Evolutionary conservation across 1,140 invertebrate genomes (phyloP).

Genomic region (Neodiprion fabricii): DNA sequence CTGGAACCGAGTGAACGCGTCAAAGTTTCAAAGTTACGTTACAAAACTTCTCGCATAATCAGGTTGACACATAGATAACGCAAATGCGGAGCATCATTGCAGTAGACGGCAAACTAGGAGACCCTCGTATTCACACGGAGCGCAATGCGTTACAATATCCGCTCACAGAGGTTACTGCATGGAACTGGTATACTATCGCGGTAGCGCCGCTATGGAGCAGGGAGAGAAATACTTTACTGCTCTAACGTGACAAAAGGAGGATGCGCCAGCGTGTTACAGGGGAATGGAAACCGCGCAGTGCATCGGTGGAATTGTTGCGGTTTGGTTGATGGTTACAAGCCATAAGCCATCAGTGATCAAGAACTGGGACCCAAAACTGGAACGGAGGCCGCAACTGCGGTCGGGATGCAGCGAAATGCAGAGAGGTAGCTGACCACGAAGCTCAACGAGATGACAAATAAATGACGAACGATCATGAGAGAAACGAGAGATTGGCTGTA

Average conservation of each 20-base stretch:
- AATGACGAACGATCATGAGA: background rate
- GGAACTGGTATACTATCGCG: background rate
- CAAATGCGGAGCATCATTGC: background rate
- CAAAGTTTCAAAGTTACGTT: background rate
- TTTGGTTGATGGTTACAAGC: background rate
- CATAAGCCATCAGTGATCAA: background rate
- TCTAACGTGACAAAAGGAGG: constrained; percentile 1
- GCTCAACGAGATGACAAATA: background rate
- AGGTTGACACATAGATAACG: background rate
- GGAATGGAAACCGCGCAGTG: background rate
- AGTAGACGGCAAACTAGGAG: background rate
- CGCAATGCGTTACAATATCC: background rate
- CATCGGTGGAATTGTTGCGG: background rate
- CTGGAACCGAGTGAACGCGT: background rate
- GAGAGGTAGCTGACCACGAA: background rate
- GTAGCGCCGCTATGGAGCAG: background rate
- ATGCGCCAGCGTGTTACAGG: background rate
- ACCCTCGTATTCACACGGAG: background rate
- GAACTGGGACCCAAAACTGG: background rate
- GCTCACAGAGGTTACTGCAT: background rate
- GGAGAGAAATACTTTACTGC: constrained; percentile 4
- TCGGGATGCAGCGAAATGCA: background rate
- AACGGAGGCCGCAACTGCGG: background rate
- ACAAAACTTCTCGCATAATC: background rate
- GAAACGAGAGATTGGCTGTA: background rate